Conservation (phyloP, 2,113 vertebrate genomes). For the Paradisaea rubra region DNA sequence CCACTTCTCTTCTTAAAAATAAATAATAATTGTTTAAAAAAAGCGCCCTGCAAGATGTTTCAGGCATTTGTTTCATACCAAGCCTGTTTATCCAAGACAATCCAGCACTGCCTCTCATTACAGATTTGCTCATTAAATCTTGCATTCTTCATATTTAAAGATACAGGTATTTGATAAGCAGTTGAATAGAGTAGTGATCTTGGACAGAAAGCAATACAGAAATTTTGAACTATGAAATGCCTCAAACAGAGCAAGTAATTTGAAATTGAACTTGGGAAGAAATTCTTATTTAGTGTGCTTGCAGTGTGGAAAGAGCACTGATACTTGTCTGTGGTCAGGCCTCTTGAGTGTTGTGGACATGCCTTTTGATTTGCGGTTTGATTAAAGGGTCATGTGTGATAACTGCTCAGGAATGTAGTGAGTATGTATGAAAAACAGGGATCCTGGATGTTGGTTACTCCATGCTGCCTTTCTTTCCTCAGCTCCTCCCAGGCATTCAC, state of each 20-base stretch:
- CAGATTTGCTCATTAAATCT: neutral
- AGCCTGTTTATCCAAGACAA: neutral
- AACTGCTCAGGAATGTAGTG: neutral
- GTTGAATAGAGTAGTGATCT: neutral
- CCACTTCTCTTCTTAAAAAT: neutral
- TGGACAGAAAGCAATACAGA: neutral
- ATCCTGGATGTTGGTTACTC: neutral
- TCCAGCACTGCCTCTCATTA: neutral
- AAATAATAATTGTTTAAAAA: neutral
- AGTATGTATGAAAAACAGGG: accelerated
- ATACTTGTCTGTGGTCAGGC: neutral
- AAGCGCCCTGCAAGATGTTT: neutral
- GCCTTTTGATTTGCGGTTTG: neutral
- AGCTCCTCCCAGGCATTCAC: neutral
- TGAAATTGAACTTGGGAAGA: neutral
- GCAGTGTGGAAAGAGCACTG: neutral
- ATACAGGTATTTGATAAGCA: neutral
- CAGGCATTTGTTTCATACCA: neutral
- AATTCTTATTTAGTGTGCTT: neutral
- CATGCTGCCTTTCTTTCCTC: neutral
- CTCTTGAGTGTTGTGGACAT: accelerated
- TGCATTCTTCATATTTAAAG: neutral
- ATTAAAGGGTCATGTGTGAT: neutral
- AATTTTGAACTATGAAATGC: neutral
- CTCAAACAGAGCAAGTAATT: neutral